Evolutionary conservation across 64 coral and sea anemone species (phyloP).

Genomic region (Stylophora pistillata): DNA sequence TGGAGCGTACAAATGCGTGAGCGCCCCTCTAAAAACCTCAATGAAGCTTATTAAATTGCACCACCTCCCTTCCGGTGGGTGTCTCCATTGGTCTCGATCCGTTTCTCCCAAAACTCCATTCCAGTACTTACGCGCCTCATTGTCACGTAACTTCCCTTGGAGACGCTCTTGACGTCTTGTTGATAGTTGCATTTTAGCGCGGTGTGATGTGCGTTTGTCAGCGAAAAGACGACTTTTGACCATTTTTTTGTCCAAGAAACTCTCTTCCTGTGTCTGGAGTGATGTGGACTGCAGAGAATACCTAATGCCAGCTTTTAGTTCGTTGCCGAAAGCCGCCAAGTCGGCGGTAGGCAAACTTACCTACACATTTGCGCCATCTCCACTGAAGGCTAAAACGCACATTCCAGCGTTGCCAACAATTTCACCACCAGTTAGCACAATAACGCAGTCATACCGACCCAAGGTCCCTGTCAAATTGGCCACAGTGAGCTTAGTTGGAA

Average conservation of each 20-base stretch:
- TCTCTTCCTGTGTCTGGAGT: background rate
- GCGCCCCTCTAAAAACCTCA: no score
- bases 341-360: constrained; percentile 10
- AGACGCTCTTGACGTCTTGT: constrained; percentile 6
- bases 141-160: constrained; percentile 42
- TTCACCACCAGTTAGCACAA: constrained; percentile 10
- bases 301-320: constrained; percentile 8
- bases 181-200: background rate
- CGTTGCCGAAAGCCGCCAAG: constrained; percentile 15
- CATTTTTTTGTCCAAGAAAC: background rate
- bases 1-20: no score
- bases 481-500: constrained; percentile 37
- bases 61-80: no score
- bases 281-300: constrained; percentile 18
- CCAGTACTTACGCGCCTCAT: background rate
- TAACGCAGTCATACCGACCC: constrained; percentile 18
- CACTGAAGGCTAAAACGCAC: background rate
- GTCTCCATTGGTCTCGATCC: no score
- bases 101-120: background rate
- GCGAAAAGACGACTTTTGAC: background rate
- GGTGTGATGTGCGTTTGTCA: background rate
- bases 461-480: constrained; percentile 35
- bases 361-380: constrained; percentile 16
- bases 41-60: no score
- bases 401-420: constrained; percentile 26